Percentiles rank a stretch among this genome's conserved stretches.
phyloP scores from a whole-genome alignment of 2,888 invertebrate species.

The Brassicogethes aeneus region DNA sequence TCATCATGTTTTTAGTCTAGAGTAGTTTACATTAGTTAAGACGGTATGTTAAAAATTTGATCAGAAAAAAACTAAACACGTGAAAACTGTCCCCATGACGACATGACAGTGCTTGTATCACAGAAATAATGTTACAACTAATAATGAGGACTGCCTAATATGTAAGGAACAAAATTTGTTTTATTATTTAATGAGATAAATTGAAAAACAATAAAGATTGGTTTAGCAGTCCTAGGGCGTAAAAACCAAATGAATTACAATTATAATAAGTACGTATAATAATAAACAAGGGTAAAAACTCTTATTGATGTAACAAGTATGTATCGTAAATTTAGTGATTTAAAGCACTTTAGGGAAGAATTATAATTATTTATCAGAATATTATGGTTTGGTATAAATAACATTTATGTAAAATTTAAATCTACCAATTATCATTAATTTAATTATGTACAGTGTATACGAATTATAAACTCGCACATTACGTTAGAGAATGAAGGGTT shows the following conservation, averaged over 20 bases:
- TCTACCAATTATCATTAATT: slow-evolving; percentile 22
- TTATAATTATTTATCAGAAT: slow-evolving; percentile 36
- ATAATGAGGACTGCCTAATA: no score
- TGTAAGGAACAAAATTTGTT: not conserved
- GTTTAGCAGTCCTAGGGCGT: no score
- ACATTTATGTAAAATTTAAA: slow-evolving; percentile 31
- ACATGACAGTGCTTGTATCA: slow-evolving; percentile 30
- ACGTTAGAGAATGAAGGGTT: slow-evolving; percentile 3
- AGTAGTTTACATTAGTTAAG: not conserved
- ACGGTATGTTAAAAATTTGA: not conserved
- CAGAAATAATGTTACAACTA: slow-evolving; percentile 32
- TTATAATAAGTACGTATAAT: no score
- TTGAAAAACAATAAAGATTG: no score
- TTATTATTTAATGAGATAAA: slow-evolving; percentile 4
- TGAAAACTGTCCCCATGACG: slow-evolving; percentile 9
- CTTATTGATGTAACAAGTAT: slow-evolving; percentile 20
- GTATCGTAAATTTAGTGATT: slow-evolving; percentile 31
- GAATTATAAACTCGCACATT: slow-evolving; percentile 18
- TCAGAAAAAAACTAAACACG: slow-evolving; percentile 7
- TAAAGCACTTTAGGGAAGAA: slow-evolving; percentile 45
- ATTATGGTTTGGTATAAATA: slow-evolving; percentile 30
- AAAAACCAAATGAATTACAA: no score
- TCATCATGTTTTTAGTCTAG: not conserved
- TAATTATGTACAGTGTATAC: slow-evolving; percentile 22
- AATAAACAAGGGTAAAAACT: not conserved